Base-by-base conservation (phyloP, 2,888 invertebrate genomes). In the Amorpha juglandis region DNA sequence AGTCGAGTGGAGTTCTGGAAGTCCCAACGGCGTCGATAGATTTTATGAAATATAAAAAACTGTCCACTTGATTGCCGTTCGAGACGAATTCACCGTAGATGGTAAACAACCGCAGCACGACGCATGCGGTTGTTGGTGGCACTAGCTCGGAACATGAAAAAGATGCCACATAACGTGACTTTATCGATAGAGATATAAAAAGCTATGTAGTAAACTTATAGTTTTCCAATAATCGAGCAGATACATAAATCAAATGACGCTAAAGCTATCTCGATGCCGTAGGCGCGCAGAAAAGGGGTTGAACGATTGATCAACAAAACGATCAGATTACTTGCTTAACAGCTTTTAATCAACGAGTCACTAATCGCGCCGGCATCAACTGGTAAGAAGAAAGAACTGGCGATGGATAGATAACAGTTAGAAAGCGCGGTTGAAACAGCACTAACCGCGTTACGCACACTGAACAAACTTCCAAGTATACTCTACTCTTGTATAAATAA, bases 371-470 rank as follows among this genome's bases (percentile, higher is more conserved):
- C 76, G 75, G 76, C 77, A 88, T 88, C 85, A 78, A 80, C 86
- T 84, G 83, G 87, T 81, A 86, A 85, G 84, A 85, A 80, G 81
- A 84, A 84, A 85, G 80, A 80, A 81, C 76, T 78, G 72, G 74
- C 78, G 89, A 90, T 91, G 81, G 77, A 74, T 73, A 86, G 90
- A 91, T 90, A 91, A 86, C 83, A 83, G 87, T 84, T 90, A 89
- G 91, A 91, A 91, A 91, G 91, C 84, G 82, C 83, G 80, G 86
- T 83, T 84, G 79, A 77, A 82, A 86, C 78, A 82, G 80, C 84
- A 85, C 86, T 85, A 86, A 89, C 90, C 84, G 88, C 83, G 91
- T 91, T 91, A 91, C 91, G 91, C 90, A 84, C 80, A 74, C 79
- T 86, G 84, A 84, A 74, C 86, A 86, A 86, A 82, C 83, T 58